These are phyloP conservation scores for Campylorhamphus procurvoides DNA, from an alignment of 2,113 vertebrate species.

Conservation along the genomic window DNA sequence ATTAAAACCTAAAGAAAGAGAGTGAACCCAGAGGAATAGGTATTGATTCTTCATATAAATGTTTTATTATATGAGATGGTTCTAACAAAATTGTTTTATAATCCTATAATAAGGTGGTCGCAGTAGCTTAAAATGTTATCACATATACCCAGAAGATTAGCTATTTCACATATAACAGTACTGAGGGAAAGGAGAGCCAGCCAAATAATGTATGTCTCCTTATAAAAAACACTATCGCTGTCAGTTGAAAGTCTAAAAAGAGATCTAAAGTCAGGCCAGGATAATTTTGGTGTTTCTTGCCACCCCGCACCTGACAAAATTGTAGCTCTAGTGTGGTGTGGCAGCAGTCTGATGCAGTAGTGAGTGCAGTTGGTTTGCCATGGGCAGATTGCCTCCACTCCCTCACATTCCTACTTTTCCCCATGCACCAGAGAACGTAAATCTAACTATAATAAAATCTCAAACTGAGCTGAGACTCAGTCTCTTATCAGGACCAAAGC, in stretches of 20 bases:
- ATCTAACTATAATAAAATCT: neutral
- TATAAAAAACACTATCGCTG: neutral
- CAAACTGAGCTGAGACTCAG: neutral
- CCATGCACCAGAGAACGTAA: neutral
- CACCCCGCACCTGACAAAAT: neutral
- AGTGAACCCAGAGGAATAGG: neutral
- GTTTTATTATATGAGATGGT: slow-evolving; percentile 3
- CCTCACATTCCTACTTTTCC: neutral
- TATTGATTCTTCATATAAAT: slow-evolving; percentile 49
- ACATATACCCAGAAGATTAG: neutral
- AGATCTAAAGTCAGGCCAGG: neutral
- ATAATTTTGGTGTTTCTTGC: neutral
- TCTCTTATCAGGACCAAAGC: neutral
- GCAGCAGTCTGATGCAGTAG: neutral
- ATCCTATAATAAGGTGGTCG: neutral
- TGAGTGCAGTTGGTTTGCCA: neutral
- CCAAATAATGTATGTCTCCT: neutral
- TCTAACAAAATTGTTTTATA: slow-evolving; percentile 35
- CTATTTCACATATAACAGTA: neutral
- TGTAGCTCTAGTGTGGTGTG: neutral
- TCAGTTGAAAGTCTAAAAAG: neutral
- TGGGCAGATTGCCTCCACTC: neutral
- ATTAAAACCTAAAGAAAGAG: slow-evolving; percentile 32
- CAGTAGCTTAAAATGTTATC: neutral
- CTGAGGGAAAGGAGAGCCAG: neutral